phyloP scores from a whole-genome alignment of 1,140 invertebrate species.

The Heliconius melpomene region DNA sequence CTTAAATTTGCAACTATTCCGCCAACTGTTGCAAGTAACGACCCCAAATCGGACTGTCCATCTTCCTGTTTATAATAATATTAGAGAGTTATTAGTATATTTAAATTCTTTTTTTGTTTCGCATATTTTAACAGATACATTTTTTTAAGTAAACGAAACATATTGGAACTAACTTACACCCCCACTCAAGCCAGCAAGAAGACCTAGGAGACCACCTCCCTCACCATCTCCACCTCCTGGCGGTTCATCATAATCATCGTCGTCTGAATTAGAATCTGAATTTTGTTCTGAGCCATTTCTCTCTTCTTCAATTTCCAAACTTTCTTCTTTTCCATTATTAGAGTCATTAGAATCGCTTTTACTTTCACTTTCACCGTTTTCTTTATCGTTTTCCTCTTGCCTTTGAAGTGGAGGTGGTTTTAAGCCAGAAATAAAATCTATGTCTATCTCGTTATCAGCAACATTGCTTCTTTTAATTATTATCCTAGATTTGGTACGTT shows the following conservation, averaged over 20 bases:
- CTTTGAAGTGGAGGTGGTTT: constrained; percentile 55
- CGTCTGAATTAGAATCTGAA: constrained; percentile 51
- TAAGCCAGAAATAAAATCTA: constrained; percentile 45
- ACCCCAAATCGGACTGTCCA: constrained; percentile 70
- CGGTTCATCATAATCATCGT: constrained; percentile 62
- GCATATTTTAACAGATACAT: no score
- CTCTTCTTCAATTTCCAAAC: constrained; percentile 45
- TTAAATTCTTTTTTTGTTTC: no score
- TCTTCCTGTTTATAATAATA: constrained; percentile 49
- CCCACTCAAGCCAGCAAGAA: constrained; percentile 69
- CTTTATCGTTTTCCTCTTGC: constrained; percentile 46
- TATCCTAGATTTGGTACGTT: constrained; percentile 36
- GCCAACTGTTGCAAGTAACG: constrained; percentile 65
- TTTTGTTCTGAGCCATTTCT: constrained; percentile 49
- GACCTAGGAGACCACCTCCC: constrained; percentile 69
- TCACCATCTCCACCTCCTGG: constrained; percentile 68
- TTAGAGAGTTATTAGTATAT: no score
- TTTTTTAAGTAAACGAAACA: no score
- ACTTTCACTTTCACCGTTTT: constrained; percentile 41
- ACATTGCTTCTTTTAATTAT: constrained; percentile 42
- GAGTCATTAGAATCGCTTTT: constrained; percentile 51
- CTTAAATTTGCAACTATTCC: constrained; percentile 69
- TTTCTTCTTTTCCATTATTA: constrained; percentile 51
- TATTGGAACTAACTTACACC: constrained; percentile 57
- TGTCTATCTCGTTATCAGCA: constrained; percentile 54